Percentiles rank a stretch among this genome's conserved stretches.
These are phyloP conservation scores for Drosophila borborema DNA, from an alignment of 2,888 invertebrate genomes.

Conservation along the genomic window DNA sequence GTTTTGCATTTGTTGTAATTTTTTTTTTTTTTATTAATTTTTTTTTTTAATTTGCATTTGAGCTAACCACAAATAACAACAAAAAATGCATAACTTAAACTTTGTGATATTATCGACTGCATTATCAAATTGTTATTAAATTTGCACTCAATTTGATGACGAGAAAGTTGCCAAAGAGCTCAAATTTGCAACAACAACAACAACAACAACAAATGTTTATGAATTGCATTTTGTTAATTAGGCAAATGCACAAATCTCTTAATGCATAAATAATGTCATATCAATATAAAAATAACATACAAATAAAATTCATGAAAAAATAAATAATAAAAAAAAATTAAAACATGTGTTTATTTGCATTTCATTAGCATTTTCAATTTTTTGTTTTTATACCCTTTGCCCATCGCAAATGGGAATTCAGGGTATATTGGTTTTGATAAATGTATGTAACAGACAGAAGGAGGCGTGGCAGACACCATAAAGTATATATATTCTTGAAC, in stretches of 20 bases:
- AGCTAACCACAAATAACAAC: neutral
- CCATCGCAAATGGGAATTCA: too few relatives aligned
- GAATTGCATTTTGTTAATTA: constrained; percentile 33
- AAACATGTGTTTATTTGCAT: neutral
- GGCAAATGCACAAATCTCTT: constrained; percentile 33
- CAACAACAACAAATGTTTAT: neutral
- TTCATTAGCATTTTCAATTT: neutral
- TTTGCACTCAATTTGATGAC: neutral
- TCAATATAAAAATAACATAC: neutral
- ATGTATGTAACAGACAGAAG: too few relatives aligned
- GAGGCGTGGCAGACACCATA: too few relatives aligned
- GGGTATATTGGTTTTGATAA: too few relatives aligned
- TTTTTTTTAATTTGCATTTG: neutral
- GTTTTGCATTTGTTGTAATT: constrained; percentile 2
- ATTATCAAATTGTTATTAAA: constrained; percentile 1
- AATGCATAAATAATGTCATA: constrained; percentile 29
- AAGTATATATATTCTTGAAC: too few relatives aligned
- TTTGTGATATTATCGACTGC: neutral
- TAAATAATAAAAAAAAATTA: neutral
- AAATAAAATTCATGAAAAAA: neutral
- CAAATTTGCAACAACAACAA: constrained; percentile 1
- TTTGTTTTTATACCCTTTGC: neutral
- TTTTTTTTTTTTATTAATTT: neutral
- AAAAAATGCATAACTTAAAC: neutral
- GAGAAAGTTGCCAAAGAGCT: constrained; percentile 20